These are phyloP conservation scores for Epinephelus lanceolatus DNA, from an alignment of 2,113 vertebrate genomes.

Conservation along the genomic window DNA sequence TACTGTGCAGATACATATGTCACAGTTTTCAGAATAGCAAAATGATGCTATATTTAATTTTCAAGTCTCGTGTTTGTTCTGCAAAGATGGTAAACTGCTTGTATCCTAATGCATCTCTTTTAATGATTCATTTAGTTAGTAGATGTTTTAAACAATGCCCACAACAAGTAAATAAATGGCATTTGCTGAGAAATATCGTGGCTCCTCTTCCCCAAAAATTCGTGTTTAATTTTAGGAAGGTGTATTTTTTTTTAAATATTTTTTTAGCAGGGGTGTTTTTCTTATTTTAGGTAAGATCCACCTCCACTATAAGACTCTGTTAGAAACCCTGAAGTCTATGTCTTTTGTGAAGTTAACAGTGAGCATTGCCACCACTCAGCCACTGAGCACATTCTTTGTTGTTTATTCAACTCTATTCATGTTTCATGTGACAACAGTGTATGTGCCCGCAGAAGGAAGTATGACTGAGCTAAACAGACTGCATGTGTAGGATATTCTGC, in stretches of 20 bases:
- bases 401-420: neutral
- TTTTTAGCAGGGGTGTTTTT: neutral
- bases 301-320: neutral
- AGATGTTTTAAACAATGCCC: neutral
- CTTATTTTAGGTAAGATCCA: neutral
- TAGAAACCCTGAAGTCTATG: neutral
- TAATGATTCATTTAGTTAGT: neutral
- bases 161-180: neutral
- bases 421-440: constrained; percentile 4
- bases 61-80: neutral
- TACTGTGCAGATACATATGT: neutral
- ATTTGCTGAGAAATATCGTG: neutral
- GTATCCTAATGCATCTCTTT: neutral
- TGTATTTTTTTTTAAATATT: neutral
- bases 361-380: neutral
- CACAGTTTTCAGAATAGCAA: neutral
- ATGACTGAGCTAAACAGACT: neutral
- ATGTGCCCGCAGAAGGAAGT: neutral
- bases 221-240: neutral
- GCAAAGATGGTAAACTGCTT: neutral
- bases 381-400: neutral
- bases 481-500: neutral
- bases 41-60: neutral
- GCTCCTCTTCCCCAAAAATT: neutral
- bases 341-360: neutral